These are phyloP conservation scores for Megatriorchis doriae DNA, from an alignment of 2,113 vertebrate species.

Conservation along the genomic window DNA sequence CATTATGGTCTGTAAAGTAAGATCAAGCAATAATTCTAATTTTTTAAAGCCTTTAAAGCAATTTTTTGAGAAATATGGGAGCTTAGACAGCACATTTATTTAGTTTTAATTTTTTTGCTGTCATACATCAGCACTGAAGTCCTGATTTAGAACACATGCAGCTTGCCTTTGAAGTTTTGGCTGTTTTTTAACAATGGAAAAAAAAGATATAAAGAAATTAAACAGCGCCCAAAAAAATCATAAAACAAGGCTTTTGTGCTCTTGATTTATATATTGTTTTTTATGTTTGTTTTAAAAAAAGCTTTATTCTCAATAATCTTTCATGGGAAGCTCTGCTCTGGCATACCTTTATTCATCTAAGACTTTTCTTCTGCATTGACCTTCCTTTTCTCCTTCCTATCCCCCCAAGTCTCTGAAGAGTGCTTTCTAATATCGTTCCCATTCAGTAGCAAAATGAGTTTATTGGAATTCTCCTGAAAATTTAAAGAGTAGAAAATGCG, in stretches of 20 bases:
- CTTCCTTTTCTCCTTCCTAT: conserved; percentile 14
- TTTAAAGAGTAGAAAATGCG: conserved; percentile 11
- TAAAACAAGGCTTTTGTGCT: conserved; percentile 68
- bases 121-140: conserved; percentile 75
- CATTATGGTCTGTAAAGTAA: conserved; percentile 49
- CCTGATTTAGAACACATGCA: conserved; percentile 82
- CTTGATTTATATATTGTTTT: conserved; percentile 72
- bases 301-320: conserved; percentile 45
- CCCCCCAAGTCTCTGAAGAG: not conserved
- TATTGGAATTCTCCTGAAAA: conserved; percentile 50
- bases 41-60: conserved; percentile 51
- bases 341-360: conserved; percentile 43
- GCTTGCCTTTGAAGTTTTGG: conserved; percentile 73
- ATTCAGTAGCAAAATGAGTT: conserved; percentile 49
- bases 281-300: conserved; percentile 13
- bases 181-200: conserved; percentile 70
- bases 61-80: conserved; percentile 64
- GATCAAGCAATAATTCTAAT: conserved; percentile 59
- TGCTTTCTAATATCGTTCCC: conserved; percentile 41
- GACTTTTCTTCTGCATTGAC: conserved; percentile 24
- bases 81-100: conserved; percentile 80
- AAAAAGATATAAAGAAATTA: conserved; percentile 77
- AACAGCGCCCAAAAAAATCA: conserved; percentile 68
- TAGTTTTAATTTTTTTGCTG: conserved; percentile 79
- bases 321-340: conserved; percentile 42